Evolutionary conservation across 2,113 vertebrate genomes (phyloP).

Genomic region (Lasiurus cinereus): DNA sequence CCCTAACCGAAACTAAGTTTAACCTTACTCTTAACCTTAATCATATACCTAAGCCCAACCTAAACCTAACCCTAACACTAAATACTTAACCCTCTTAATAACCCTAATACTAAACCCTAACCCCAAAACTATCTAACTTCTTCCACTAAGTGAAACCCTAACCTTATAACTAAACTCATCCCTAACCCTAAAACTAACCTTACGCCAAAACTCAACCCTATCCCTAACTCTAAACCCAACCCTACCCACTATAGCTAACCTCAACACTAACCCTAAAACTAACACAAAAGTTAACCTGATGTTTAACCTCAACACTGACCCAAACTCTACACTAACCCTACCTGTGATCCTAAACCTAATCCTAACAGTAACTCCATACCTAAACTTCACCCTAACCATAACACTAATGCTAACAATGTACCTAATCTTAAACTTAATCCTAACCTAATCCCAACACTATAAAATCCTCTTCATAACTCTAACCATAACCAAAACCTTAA

Average conservation of each 20-base stretch:
- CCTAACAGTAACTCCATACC: neutral
- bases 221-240: neutral
- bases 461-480: neutral
- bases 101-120: neutral
- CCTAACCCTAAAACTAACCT: neutral
- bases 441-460: neutral
- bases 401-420: neutral
- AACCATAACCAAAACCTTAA: neutral
- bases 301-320: neutral
- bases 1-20: neutral
- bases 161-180: neutral
- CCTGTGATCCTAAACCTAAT: neutral
- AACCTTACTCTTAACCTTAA: neutral
- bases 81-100: neutral
- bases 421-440: neutral
- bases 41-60: neutral
- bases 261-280: neutral
- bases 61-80: neutral
- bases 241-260: neutral
- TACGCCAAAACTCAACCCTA: neutral
- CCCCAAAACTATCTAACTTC: neutral
- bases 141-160: neutral
- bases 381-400: neutral
- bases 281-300: neutral
- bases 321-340: neutral